Evolutionary conservation across 1,140 invertebrate species (phyloP).

Genomic region (Prorops nasuta): DNA sequence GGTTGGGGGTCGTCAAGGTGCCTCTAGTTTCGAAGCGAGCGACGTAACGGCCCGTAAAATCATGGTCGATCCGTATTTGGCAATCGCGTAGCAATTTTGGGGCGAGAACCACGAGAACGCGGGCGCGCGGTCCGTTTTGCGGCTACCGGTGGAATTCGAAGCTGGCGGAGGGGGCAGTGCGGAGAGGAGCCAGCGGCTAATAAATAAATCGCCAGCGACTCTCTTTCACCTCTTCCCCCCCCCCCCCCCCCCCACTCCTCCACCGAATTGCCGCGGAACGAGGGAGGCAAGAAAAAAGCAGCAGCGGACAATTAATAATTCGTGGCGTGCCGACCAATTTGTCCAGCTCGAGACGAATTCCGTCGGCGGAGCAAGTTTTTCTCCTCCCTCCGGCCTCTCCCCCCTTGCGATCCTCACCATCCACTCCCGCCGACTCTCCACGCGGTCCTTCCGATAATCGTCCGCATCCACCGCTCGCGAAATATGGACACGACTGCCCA

Average conservation of each 20-base stretch:
- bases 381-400: too few relatives aligned
- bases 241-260: neutral
- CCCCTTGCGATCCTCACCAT: too few relatives aligned
- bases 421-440: too few relatives aligned
- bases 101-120: too few relatives aligned
- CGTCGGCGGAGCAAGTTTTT: slow-evolving; percentile 13
- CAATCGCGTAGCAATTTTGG: too few relatives aligned
- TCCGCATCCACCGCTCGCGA: too few relatives aligned
- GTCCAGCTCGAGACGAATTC: slow-evolving; percentile 36
- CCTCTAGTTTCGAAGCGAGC: too few relatives aligned
- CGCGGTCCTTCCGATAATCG: too few relatives aligned
- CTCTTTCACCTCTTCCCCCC: slow-evolving; percentile 7
- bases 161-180: slow-evolving; percentile 6
- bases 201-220: slow-evolving; percentile 45
- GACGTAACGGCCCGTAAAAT: neutral
- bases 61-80: neutral
- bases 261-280: neutral
- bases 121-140: too few relatives aligned
- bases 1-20: too few relatives aligned
- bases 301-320: slow-evolving; percentile 51
- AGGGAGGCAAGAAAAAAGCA: slow-evolving; percentile 28
- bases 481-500: too few relatives aligned
- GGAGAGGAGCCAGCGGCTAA: slow-evolving; percentile 36
- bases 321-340: slow-evolving; percentile 45
- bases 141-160: slow-evolving; percentile 11